phyloP scores from a whole-genome alignment of 2,113 vertebrate genomes.

The Apteryx mantelli region DNA sequence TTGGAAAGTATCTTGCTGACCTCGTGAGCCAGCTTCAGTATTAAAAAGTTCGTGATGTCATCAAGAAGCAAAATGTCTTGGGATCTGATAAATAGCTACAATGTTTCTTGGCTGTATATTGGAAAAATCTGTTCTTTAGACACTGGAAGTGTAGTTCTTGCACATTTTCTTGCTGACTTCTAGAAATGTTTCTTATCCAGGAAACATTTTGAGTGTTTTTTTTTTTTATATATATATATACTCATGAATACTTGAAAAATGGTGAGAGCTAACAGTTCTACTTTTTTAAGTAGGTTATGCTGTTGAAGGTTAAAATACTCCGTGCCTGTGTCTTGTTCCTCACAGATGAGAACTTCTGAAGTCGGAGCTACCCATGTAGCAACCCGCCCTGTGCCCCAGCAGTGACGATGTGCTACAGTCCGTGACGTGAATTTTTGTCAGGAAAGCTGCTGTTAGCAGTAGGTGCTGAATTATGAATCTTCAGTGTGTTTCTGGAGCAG shows the following conservation, averaged over 20 bases:
- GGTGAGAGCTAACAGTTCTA: background rate
- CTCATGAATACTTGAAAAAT: background rate
- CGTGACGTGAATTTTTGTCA: background rate
- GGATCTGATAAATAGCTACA: background rate
- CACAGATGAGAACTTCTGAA: background rate
- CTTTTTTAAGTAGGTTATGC: background rate
- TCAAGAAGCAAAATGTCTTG: background rate
- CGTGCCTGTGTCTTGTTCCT: fast-evolving
- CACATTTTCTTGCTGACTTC: background rate
- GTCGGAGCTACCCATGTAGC: fast-evolving
- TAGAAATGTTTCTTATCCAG: background rate
- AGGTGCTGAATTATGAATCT: background rate
- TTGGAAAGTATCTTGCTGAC: background rate
- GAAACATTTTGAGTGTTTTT: background rate
- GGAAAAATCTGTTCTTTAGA: background rate
- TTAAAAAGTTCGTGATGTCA: background rate
- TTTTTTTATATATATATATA: background rate
- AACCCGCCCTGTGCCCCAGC: background rate
- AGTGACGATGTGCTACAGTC: too few relatives aligned
- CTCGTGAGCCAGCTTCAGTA: background rate
- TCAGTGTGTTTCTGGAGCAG: fast-evolving
- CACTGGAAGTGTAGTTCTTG: background rate
- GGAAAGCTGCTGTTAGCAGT: background rate
- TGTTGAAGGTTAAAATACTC: background rate
- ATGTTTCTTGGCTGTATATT: background rate